Conservation (phyloP, 2,888 invertebrate genomes). For the Hetaerina titia region DNA sequence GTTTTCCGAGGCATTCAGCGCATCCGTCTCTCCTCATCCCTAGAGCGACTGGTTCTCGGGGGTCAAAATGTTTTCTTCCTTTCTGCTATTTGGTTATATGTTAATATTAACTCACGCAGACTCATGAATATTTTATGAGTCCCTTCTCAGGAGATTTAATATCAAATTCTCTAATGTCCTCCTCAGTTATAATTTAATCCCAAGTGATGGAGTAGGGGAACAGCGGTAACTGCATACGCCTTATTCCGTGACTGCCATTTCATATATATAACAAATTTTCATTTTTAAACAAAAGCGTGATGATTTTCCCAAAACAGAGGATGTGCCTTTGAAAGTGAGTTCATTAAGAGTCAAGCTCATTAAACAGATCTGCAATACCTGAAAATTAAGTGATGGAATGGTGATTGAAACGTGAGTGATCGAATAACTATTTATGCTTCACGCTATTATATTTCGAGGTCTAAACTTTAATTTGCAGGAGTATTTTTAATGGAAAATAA, state of each 20-base stretch:
- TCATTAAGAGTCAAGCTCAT: no score
- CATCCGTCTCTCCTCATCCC: neutral
- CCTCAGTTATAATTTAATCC: neutral
- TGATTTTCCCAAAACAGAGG: neutral
- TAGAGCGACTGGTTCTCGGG: neutral
- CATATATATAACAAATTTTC: neutral
- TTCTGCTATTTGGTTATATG: neutral
- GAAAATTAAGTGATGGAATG: no score
- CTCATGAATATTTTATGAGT: neutral
- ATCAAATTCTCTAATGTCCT: neutral
- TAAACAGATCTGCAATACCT: no score
- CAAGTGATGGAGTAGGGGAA: neutral
- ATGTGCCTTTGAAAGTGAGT: neutral
- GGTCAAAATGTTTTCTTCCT: neutral
- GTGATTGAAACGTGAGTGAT: no score
- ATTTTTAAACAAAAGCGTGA: neutral
- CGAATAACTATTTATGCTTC: no score
- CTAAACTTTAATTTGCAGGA: no score
- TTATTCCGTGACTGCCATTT: neutral
- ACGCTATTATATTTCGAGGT: no score
- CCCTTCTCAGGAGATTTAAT: neutral
- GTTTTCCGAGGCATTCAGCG: neutral
- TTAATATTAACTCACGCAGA: neutral
- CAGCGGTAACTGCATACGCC: neutral
- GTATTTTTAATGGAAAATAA: no score